Conservation (phyloP, 2,888 invertebrate species). For the Tupiocoris notatus region DNA sequence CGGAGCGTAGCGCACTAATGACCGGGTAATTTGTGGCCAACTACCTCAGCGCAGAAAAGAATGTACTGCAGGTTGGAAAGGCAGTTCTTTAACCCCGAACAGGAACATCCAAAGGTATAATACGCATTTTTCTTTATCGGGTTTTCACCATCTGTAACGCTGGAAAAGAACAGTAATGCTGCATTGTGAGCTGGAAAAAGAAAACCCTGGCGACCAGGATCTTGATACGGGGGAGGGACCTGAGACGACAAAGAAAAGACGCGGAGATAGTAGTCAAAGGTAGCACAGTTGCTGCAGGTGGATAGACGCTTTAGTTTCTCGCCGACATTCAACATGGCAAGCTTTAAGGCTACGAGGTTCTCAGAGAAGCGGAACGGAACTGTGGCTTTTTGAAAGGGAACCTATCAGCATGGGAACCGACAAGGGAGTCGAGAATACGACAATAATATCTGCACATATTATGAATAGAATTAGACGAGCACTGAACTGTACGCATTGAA, state of each 20-base stretch:
- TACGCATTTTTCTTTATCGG: neutral
- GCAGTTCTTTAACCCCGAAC: conserved; percentile 2
- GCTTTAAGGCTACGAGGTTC: neutral
- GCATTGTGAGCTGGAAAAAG: neutral
- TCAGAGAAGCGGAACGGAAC: neutral
- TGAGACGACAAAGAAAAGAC: neutral
- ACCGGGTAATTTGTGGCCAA: conserved; percentile 4
- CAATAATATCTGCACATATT: neutral
- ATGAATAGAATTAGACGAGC: too few relatives aligned
- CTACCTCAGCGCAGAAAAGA: neutral
- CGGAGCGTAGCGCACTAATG: conserved; percentile 4
- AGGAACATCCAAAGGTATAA: neutral
- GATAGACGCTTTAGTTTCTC: too few relatives aligned
- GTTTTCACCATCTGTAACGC: neutral
- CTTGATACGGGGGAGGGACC: neutral
- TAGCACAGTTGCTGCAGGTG: neutral
- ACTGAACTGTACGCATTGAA: too few relatives aligned
- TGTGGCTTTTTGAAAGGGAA: neutral
- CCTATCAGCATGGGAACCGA: neutral
- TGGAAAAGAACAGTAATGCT: neutral
- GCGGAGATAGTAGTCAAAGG: neutral
- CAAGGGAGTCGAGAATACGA: neutral
- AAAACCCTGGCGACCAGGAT: neutral
- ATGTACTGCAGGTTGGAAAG: conserved; percentile 1
- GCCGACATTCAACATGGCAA: too few relatives aligned